A percentile compares a stretch with the other conserved stretches of the same genome.
phyloP scores from a whole-genome alignment of 1,140 invertebrate species.

The Hypothenemus hampei region DNA sequence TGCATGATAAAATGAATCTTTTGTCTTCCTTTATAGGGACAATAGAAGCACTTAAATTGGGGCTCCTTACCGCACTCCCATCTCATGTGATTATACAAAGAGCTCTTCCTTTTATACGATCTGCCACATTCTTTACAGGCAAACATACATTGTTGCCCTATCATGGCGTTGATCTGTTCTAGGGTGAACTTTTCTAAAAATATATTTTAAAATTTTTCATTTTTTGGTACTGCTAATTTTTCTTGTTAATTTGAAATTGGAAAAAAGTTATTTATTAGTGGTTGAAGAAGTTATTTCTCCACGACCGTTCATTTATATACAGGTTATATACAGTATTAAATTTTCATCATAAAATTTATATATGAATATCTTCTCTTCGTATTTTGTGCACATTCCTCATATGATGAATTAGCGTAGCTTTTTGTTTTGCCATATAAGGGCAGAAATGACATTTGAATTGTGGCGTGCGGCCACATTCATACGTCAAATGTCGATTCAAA shows the following conservation, averaged over 20 bases:
- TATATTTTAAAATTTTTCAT: too few species aligned
- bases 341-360: slow-evolving; percentile 5
- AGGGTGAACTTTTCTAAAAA: slow-evolving; percentile 21
- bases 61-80: slow-evolving; percentile 56
- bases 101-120: slow-evolving; percentile 40
- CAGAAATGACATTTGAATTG: slow-evolving; percentile 47
- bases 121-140: slow-evolving; percentile 31
- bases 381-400: slow-evolving; percentile 31
- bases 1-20: slow-evolving; percentile 42
- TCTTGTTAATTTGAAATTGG: too few species aligned
- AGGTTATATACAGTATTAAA: too few species aligned
- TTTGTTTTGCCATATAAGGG: slow-evolving; percentile 39
- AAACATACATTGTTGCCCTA: slow-evolving; percentile 16
- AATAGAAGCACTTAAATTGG: slow-evolving; percentile 54
- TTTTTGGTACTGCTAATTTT: too few species aligned
- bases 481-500: slow-evolving; percentile 49
- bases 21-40: slow-evolving; percentile 43
- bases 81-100: slow-evolving; percentile 52
- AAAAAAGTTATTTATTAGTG: too few species aligned
- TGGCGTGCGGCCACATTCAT: slow-evolving; percentile 49
- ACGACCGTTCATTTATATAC: too few species aligned
- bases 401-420: slow-evolving; percentile 38
- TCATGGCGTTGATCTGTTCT: slow-evolving; percentile 24
- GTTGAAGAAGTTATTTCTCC: too few species aligned
- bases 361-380: slow-evolving; percentile 4